phyloP scores from a whole-genome alignment of 2,888 invertebrate species.

The Macrosoma leucophasiata region DNA sequence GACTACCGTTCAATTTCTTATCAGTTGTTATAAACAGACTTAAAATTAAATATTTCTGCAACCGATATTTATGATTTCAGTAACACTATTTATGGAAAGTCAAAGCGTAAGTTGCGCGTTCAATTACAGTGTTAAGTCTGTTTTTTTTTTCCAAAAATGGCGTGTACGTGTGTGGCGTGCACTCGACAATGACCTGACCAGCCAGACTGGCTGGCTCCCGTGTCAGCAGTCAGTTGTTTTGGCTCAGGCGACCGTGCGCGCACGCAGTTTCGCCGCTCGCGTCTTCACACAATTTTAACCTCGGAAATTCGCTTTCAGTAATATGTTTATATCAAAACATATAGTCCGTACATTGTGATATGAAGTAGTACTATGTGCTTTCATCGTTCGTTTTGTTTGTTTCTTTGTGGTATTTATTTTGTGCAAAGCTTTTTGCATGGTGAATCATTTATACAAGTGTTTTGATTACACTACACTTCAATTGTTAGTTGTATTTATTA shows the following conservation, averaged over 20 bases:
- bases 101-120: too few species aligned
- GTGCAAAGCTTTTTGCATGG: conserved; percentile 15
- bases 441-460: conserved; percentile 32
- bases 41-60: too few species aligned
- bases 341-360: too few species aligned
- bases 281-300: conserved; percentile 10
- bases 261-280: conserved; percentile 42
- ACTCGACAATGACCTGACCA: conserved; percentile 47
- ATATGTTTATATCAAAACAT: too few species aligned
- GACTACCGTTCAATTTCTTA: too few species aligned
- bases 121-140: too few species aligned
- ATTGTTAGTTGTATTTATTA: conserved; percentile 36
- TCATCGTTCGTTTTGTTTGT: too few species aligned
- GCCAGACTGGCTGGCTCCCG: conserved; percentile 49
- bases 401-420: too few species aligned
- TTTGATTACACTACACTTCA: conserved; percentile 22
- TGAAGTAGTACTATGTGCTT: too few species aligned
- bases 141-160: conserved; percentile 20
- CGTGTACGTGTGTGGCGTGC: conserved; percentile 18
- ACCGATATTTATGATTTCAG: too few species aligned
- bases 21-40: too few species aligned
- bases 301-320: conserved; percentile 28
- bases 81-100: too few species aligned
- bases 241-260: conserved; percentile 50
- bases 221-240: conserved; percentile 62